These are phyloP conservation scores for Ceratoteleas bidentatus DNA, from an alignment of 1,140 invertebrate species.

Conservation along the genomic window DNA sequence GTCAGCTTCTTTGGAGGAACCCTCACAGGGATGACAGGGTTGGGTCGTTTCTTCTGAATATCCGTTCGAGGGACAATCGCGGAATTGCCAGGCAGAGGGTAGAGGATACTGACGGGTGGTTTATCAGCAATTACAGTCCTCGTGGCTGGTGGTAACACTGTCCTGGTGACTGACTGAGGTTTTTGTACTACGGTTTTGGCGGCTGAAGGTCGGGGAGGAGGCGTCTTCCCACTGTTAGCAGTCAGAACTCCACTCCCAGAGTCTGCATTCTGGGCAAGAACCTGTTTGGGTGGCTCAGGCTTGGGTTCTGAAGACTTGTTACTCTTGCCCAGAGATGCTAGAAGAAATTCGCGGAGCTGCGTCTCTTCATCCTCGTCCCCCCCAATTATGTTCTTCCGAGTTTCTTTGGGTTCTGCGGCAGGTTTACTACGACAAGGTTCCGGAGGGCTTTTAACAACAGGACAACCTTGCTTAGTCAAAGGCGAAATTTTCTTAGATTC, in stretches of 20 bases:
- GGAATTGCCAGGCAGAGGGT: background rate
- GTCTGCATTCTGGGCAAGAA: too few relatives aligned
- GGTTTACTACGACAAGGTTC: background rate
- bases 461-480: background rate
- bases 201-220: background rate
- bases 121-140: background rate
- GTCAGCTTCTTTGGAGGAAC: conserved; percentile 16
- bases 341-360: conserved; percentile 70
- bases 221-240: background rate
- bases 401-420: conserved; percentile 1
- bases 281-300: conserved; percentile 1
- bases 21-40: background rate
- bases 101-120: background rate
- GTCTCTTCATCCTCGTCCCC: conserved; percentile 71
- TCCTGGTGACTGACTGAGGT: background rate
- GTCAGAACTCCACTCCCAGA: background rate
- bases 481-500: background rate
- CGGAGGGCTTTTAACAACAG: background rate
- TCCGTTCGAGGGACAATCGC: background rate
- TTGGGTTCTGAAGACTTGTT: conserved; percentile 53
- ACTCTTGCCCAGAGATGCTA: conserved; percentile 74
- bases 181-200: background rate
- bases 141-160: background rate
- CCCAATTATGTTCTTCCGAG: conserved; percentile 66
- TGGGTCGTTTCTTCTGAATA: conserved; percentile 4